A percentile compares a stretch with the other conserved stretches of the same genome.
These are phyloP conservation scores for Drosophila demipolita DNA, from an alignment of 2,888 invertebrate genomes.

Conservation along the genomic window DNA sequence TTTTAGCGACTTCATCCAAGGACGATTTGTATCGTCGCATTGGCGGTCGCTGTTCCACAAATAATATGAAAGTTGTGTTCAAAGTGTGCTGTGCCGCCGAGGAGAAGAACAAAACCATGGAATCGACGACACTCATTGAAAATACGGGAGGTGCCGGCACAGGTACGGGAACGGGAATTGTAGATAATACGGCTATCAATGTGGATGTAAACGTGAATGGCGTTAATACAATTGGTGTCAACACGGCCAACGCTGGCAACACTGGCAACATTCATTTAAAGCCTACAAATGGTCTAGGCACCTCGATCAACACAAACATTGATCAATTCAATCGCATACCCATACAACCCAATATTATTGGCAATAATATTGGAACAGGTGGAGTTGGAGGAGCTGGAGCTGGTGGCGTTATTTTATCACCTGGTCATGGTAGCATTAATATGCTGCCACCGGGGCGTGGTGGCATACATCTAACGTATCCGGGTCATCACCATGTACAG, in stretches of 20 bases:
- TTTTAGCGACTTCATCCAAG: slow-evolving; percentile 93
- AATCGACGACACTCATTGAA: slow-evolving; percentile 69
- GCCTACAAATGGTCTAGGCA: slow-evolving; percentile 72
- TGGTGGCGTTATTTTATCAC: slow-evolving; percentile 72
- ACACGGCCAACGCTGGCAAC: slow-evolving; percentile 42
- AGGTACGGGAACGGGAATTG: slow-evolving; percentile 23
- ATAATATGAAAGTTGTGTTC: slow-evolving; percentile 98
- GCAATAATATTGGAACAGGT: slow-evolving; percentile 71
- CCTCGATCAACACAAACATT: slow-evolving; percentile 84
- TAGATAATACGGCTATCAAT: slow-evolving; percentile 57
- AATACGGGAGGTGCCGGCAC: slow-evolving; percentile 40
- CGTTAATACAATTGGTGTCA: slow-evolving; percentile 81
- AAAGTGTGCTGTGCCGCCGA: slow-evolving; percentile 96
- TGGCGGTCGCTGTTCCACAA: slow-evolving; percentile 95
- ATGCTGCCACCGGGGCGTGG: slow-evolving; percentile 77
- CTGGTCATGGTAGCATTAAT: slow-evolving; percentile 78
- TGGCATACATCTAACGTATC: slow-evolving; percentile 68
- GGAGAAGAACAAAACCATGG: slow-evolving; percentile 86
- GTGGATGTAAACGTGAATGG: slow-evolving; percentile 69
- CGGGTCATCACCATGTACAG: slow-evolving; percentile 77
- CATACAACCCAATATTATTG: slow-evolving; percentile 80
- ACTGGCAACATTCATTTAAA: slow-evolving; percentile 63
- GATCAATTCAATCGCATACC: slow-evolving; percentile 85
- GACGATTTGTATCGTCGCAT: slow-evolving; percentile 96
- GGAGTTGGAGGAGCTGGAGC: slow-evolving; percentile 43